Conservation (phyloP, 2,797 vertebrate genomes). For the Rhinichthys osculus region DNA sequence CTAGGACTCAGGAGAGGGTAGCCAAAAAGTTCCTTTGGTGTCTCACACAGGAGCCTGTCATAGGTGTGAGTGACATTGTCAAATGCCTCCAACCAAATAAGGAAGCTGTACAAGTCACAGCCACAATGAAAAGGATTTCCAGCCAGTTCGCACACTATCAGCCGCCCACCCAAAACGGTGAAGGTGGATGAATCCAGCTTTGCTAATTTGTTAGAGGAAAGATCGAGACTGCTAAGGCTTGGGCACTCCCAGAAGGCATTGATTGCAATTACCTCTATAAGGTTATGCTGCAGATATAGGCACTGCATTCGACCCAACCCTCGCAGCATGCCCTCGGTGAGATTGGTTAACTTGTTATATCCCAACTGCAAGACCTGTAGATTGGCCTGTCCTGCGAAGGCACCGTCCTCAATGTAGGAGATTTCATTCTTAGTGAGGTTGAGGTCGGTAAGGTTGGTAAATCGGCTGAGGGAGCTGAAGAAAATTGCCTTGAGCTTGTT, state of each 20-base stretch:
- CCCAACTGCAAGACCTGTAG: slow-evolving; percentile 93
- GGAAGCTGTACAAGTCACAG: slow-evolving; percentile 93
- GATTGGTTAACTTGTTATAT: slow-evolving; percentile 96
- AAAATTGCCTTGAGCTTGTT: slow-evolving; percentile 89
- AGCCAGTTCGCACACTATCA: slow-evolving; percentile 96
- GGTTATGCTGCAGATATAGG: slow-evolving; percentile 97
- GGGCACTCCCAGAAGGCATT: slow-evolving; percentile 96
- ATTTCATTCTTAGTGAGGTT: slow-evolving; percentile 92
- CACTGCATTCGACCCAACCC: slow-evolving; percentile 94
- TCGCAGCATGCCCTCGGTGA: slow-evolving; percentile 95
- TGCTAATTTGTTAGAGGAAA: slow-evolving; percentile 96
- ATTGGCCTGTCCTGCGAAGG: slow-evolving; percentile 87
- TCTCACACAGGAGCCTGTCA: slow-evolving; percentile 96
- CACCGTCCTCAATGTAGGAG: slow-evolving; percentile 88
- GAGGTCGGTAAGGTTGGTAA: slow-evolving; percentile 88
- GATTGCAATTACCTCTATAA: slow-evolving; percentile 92
- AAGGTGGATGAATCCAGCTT: slow-evolving; percentile 92
- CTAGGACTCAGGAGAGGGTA: slow-evolving; percentile 90
- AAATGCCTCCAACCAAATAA: slow-evolving; percentile 94
- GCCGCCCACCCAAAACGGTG: slow-evolving; percentile 81
- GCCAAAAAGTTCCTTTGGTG: slow-evolving; percentile 90
- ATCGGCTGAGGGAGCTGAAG: slow-evolving; percentile 86
- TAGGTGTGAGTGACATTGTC: slow-evolving; percentile 98
- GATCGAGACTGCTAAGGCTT: slow-evolving; percentile 94
- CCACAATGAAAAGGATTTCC: slow-evolving; percentile 98